Evolutionary conservation across 1,140 invertebrate species (phyloP).

Genomic region (Trachelipus rathkii): DNA sequence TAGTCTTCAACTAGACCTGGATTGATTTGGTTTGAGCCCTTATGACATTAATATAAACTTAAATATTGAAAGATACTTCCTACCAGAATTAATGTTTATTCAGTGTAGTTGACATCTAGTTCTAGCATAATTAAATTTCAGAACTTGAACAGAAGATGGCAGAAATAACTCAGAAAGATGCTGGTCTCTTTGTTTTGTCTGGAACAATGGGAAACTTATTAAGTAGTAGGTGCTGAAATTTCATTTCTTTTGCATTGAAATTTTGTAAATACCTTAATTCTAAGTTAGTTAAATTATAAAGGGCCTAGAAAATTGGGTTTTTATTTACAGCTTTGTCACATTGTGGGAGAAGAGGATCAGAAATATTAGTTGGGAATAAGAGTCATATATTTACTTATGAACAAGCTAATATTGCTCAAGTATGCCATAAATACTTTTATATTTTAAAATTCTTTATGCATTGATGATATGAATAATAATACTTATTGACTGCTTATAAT

Average conservation of each 20-base stretch:
- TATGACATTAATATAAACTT: not conserved
- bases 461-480: no score
- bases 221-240: slow-evolving; percentile 19
- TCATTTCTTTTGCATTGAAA: not conserved
- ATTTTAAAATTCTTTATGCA: no score
- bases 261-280: not conserved
- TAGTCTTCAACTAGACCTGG: no score
- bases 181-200: slow-evolving; percentile 77
- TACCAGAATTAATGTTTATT: no score
- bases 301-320: not conserved
- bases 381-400: slow-evolving; percentile 74
- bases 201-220: slow-evolving; percentile 85
- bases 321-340: slow-evolving; percentile 75
- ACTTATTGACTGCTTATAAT: no score
- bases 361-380: slow-evolving; percentile 75
- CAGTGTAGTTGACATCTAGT: no score
- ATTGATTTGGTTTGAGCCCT: no score
- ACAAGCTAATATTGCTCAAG: slow-evolving; percentile 30
- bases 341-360: slow-evolving; percentile 73
- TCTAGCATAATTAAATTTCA: not conserved
- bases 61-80: not conserved
- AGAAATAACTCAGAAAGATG: slow-evolving; percentile 77
- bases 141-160: slow-evolving; percentile 68
- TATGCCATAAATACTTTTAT: not conserved
- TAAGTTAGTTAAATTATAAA: not conserved